phyloP scores from a whole-genome alignment of 1,140 invertebrate genomes.

The Pteromalus puparum region DNA sequence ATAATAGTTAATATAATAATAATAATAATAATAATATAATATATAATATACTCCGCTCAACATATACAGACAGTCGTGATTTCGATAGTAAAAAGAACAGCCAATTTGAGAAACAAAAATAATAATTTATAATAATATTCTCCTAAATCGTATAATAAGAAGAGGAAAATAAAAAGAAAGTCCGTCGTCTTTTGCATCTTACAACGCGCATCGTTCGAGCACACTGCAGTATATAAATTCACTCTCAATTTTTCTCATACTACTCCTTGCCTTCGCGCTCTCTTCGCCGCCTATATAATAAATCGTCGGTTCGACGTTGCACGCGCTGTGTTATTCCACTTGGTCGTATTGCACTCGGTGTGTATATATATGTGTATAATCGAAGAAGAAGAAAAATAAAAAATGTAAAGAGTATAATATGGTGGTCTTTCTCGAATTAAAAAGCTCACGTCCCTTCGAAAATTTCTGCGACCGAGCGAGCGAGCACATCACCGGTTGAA shows the following conservation, averaged over 20 bases:
- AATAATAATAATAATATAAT: conserved; percentile 31
- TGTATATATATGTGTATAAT: conserved; percentile 25
- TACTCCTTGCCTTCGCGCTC: conserved; percentile 37
- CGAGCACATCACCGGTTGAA: not conserved
- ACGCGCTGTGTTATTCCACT: conserved; percentile 40
- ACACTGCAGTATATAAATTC: conserved; percentile 19
- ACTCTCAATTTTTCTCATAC: conserved; percentile 51
- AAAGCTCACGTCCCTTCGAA: conserved; percentile 44
- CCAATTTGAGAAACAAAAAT: conserved; percentile 50
- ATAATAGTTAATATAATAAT: conserved; percentile 37
- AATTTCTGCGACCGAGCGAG: conserved; percentile 14
- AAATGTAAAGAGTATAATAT: conserved; percentile 15
- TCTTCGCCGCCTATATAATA: conserved; percentile 36
- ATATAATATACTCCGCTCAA: conserved; percentile 44
- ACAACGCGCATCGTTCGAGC: not conserved
- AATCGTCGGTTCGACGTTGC: conserved; percentile 39
- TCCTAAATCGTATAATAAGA: conserved; percentile 49
- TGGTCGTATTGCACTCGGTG: conserved; percentile 51
- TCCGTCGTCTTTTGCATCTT: not conserved
- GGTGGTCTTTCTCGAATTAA: conserved; percentile 32
- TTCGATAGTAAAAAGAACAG: conserved; percentile 52
- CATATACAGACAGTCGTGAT: conserved; percentile 50
- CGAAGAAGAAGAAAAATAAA: conserved; percentile 26
- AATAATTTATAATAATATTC: conserved; percentile 47
- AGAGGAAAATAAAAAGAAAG: conserved; percentile 33